Base-by-base conservation (phyloP, 2,888 invertebrate genomes). In the Acrobasis consociella region DNA sequence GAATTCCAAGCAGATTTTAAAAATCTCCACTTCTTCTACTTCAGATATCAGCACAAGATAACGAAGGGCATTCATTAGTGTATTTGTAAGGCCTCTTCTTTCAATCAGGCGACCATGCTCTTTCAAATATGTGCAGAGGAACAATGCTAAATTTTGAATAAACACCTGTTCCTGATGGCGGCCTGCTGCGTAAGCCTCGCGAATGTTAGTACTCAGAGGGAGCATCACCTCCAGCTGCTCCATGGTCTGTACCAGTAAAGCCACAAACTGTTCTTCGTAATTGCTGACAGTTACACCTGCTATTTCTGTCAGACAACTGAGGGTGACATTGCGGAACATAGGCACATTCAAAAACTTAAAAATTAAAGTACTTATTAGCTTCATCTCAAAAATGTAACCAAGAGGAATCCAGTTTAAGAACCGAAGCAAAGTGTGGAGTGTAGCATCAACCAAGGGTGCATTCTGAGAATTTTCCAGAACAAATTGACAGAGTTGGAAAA, bases 351-450 rank as follows among this genome's bases (percentile, higher is more conserved):
- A 94, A 93, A 99, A 99, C 95, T 99, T 99, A 85, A 96, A 97
- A 80, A 98, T 97, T 62, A 99, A 94, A 62, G 98, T 98, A 76
- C 96, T 96, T 76, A 99, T 98, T 63, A 99, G 93, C 85, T 98
- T 97, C 72, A 99, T 99, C 94, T 99, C 99, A 93, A 99, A 99
- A 84, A 99, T 99, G 87, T 99, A 99, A 11, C 99, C 99, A 67
- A 99, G 94, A n/a, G 99, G 99, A 80, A 99, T 99, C 99, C 99
- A 99, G 85, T 99, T 99, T 51, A 99, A 94, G 93, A 99, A 99
- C 83, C 98, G 95, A 72, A 99, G 93, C 63, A 99, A 93, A 3
- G 99, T 99, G 84, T 99, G 98, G 70, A 99, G 93, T 0, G 99
- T 99, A 5, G 98, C 97, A 77, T 97, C 97, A 63, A 99, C 99